Evolutionary conservation across 2,888 invertebrate genomes (phyloP), one percentile per base, ranked within the genome.

Genomic region (Omphaloscelis lunosa): DNA sequence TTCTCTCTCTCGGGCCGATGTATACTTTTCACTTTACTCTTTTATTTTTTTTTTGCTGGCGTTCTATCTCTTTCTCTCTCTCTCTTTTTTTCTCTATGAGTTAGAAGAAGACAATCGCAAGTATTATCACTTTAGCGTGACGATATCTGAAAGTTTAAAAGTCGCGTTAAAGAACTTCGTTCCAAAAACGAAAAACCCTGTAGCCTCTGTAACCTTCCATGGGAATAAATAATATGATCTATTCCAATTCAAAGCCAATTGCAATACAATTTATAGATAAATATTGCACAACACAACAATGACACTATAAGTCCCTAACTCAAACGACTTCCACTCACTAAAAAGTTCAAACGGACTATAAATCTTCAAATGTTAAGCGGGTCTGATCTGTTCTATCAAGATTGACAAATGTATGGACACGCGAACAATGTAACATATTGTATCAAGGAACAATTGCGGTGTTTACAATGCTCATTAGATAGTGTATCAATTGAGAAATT

Each of bases 401-500:
- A 90, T 88, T 88, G 87, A 89, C 87, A 88, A 88, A 89, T 88
- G 89, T 88, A 89, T 86, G 73, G 82, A 89, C 91, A 87, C 66
- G 84, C 86, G 78, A 84, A 93, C 92, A 92, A 93, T 85, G 90
- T 91, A 89, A 86, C 85, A 89, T 89, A 83, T 87, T 80, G 81
- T 81, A 77, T 80, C 78, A 23, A 41, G 34, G 76, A 70, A 85
- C 88, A 79, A 88, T 88, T 72, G 81, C 75, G 61, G 72, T 66
- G 79, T 83, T 85, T 85, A 88, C 83, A 81, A 88, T 82, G 75
- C 78, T 86, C 80, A 88, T 88, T 88, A 88, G 80, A 86, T 88
- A 23, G 48, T 59, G 8, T 80, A 86, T 86, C 85, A 41, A 69
- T 80, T 72, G 66, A 75, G 72, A 88, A 80, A 85, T 82, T 85